Conservation (phyloP, 2,113 vertebrate species). For the Pomatostomus ruficeps region DNA sequence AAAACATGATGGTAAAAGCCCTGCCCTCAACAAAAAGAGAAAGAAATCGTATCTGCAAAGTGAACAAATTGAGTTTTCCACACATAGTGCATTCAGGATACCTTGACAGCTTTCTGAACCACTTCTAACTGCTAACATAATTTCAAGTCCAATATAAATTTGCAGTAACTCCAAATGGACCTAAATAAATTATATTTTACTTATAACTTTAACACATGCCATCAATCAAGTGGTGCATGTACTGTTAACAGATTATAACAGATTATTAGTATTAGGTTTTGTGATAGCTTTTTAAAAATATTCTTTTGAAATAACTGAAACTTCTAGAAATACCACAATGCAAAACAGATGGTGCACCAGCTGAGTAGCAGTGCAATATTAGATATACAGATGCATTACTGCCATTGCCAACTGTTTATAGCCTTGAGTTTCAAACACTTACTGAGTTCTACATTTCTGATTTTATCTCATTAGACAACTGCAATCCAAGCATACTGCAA, state of each 20-base stretch:
- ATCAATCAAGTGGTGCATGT: neutral
- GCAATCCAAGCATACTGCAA: neutral
- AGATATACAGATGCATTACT: neutral
- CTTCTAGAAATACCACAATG: neutral
- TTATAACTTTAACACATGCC: neutral
- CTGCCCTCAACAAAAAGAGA: neutral
- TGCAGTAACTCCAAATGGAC: neutral
- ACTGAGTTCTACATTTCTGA: neutral
- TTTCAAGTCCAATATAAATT: neutral
- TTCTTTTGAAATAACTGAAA: neutral
- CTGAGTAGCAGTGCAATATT: neutral
- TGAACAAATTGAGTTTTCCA: neutral
- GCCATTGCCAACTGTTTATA: neutral
- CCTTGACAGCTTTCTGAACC: neutral
- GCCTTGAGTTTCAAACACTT: neutral
- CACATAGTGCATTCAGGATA: neutral
- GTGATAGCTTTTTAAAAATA: neutral
- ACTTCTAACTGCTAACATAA: neutral
- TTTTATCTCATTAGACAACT: neutral
- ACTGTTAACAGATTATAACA: neutral
- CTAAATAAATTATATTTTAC: neutral
- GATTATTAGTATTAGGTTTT: neutral
- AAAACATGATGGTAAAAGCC: neutral
- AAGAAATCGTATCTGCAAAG: neutral
- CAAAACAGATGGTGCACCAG: neutral